A percentile compares a stretch with the other conserved stretches of the same genome.
Conservation (phyloP, 92 coral and sea anemone genomes). For the Siderastrea siderea region DNA sequence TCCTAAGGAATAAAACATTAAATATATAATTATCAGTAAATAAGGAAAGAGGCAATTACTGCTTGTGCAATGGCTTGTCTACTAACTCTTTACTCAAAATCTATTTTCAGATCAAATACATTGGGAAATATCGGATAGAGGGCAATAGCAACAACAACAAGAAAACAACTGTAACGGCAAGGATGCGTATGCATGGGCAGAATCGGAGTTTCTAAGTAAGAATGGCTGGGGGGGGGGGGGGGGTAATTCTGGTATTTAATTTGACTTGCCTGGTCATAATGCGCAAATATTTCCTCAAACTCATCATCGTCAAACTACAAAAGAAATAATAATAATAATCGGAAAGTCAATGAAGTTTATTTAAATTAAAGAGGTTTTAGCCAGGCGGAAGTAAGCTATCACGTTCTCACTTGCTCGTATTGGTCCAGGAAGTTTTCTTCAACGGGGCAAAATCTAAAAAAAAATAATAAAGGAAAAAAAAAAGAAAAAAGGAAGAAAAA, state of each 20-base stretch:
- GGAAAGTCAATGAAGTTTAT: not conserved
- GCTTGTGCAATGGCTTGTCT: too few species aligned
- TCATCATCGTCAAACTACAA: constrained; percentile 30
- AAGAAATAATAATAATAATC: not conserved
- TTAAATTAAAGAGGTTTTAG: not conserved
- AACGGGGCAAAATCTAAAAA: constrained; percentile 44
- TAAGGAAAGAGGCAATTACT: not conserved
- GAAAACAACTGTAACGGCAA: too few species aligned
- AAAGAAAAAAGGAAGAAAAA: not conserved
- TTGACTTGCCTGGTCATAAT: constrained; percentile 45
- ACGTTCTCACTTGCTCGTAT: constrained; percentile 12
- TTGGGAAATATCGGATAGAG: too few species aligned
- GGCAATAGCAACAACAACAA: too few species aligned
- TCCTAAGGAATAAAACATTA: not conserved
- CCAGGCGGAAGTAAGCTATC: not conserved
- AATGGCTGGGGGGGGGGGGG: too few species aligned
- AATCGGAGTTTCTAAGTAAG: too few species aligned
- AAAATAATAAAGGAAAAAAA: not conserved
- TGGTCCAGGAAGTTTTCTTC: constrained; percentile 54
- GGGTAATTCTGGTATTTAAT: too few species aligned
- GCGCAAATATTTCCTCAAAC: constrained; percentile 42
- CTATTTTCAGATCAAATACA: too few species aligned
- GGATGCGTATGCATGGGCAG: too few species aligned
- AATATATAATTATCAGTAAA: too few species aligned
- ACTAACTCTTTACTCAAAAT: too few species aligned